Evolutionary conservation across 2,888 invertebrate species (phyloP).

Genomic region (Melanostoma scalare): DNA sequence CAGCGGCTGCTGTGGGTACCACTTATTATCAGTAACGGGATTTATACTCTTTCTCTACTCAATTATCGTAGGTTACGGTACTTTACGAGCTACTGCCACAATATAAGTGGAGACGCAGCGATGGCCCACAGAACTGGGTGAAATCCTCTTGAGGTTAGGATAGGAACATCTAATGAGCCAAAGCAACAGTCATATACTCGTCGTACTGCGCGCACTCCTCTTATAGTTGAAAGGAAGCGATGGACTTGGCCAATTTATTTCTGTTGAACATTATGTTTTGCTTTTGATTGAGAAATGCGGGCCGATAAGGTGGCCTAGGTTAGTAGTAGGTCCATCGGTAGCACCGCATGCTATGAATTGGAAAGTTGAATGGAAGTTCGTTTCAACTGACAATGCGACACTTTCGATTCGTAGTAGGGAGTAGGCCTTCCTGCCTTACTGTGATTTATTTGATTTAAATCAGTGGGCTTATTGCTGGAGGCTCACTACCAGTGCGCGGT

Average conservation of each 20-base stretch:
- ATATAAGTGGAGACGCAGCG: conserved; percentile 27
- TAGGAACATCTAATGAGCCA: conserved; percentile 61
- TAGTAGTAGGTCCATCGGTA: neutral
- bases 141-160: conserved; percentile 34
- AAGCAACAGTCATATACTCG: too few relatives aligned
- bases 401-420: conserved; percentile 59
- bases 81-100: conserved; percentile 50
- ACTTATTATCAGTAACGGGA: conserved; percentile 69
- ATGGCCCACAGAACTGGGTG: conserved; percentile 50
- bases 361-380: conserved; percentile 37
- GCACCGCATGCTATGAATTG: conserved; percentile 25
- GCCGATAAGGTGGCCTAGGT: conserved; percentile 35
- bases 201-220: too few relatives aligned
- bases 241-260: conserved; percentile 61
- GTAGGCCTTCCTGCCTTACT: conserved; percentile 23
- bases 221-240: conserved; percentile 63
- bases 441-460: conserved; percentile 67
- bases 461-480: conserved; percentile 43
- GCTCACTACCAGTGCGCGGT: conserved; percentile 4
- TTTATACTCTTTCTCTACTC: conserved; percentile 60
- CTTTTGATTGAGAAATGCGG: conserved; percentile 57
- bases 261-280: conserved; percentile 41
- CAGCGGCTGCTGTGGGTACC: conserved; percentile 48
- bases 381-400: conserved; percentile 54
- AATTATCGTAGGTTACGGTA: conserved; percentile 69